A percentile compares a stretch with the other conserved stretches of the same genome.
These are phyloP conservation scores for Leptothorax acervorum DNA, from an alignment of 2,888 invertebrate genomes.

Conservation along the genomic window DNA sequence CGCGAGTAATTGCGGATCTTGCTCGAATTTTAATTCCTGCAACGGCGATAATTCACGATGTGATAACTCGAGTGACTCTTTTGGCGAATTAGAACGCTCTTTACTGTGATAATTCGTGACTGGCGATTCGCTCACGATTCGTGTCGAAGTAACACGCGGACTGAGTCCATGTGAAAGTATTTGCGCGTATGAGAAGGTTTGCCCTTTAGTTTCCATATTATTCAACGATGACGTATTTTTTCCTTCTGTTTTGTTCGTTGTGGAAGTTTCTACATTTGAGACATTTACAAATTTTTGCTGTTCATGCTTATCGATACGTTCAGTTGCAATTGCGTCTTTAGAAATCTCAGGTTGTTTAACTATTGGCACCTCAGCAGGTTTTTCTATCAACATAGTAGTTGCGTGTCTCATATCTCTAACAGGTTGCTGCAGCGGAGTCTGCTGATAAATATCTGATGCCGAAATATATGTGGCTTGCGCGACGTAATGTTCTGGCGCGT, in stretches of 20 bases:
- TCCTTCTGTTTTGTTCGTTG: constrained; percentile 30
- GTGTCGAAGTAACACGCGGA: constrained; percentile 82
- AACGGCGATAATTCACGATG: constrained; percentile 70
- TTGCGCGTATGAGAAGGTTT: constrained; percentile 89
- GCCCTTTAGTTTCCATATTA: constrained; percentile 67
- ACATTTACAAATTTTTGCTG: constrained; percentile 50
- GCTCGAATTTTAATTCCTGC: constrained; percentile 45
- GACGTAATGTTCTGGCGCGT: constrained; percentile 79
- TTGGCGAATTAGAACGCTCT: constrained; percentile 71
- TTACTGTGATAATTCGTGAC: constrained; percentile 55
- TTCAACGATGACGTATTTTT: constrained; percentile 7
- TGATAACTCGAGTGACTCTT: constrained; percentile 32
- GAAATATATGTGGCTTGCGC: constrained; percentile 79
- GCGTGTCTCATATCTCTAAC: constrained; percentile 22
- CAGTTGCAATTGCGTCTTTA: neutral
- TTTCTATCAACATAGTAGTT: constrained; percentile 42
- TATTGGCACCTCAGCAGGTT: constrained; percentile 33
- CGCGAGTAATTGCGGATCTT: constrained; percentile 36
- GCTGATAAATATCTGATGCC: constrained; percentile 70
- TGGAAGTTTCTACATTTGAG: constrained; percentile 5
- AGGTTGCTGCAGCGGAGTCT: constrained; percentile 59
- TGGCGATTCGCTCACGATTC: constrained; percentile 17
- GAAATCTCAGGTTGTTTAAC: neutral
- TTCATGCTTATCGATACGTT: constrained; percentile 19
- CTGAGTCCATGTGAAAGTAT: constrained; percentile 90